Evolutionary conservation across 2,888 invertebrate genomes (phyloP).

Genomic region (Agrotis puta): DNA sequence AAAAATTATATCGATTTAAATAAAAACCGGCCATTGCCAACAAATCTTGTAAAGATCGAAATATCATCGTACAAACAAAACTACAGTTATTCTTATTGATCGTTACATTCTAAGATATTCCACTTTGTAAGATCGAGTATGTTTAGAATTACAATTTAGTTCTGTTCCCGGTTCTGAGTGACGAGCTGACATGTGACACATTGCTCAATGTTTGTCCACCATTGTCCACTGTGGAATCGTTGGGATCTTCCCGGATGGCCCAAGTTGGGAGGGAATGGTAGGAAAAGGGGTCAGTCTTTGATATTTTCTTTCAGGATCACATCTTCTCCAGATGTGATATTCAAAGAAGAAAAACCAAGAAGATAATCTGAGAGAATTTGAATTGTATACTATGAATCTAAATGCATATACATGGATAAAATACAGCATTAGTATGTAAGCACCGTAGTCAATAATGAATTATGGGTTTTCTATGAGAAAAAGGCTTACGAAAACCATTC

Average conservation of each 20-base stretch:
- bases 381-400: no score
- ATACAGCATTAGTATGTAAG: no score
- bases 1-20: neutral
- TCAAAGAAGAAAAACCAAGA: no score
- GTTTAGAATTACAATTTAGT: slow-evolving; percentile 66
- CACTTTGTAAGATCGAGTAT: slow-evolving; percentile 51
- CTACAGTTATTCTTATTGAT: slow-evolving; percentile 47
- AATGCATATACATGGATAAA: no score
- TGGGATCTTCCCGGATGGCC: slow-evolving; percentile 49
- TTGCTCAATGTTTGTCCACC: slow-evolving; percentile 63
- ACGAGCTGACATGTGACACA: slow-evolving; percentile 59
- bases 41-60: neutral
- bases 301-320: no score
- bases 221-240: slow-evolving; percentile 60
- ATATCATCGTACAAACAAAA: neutral
- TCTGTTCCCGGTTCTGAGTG: slow-evolving; percentile 54
- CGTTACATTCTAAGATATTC: slow-evolving; percentile 52
- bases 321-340: no score
- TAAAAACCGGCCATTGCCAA: neutral
- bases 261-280: slow-evolving; percentile 15
- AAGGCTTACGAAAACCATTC: no score
- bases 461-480: no score
- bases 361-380: no score
- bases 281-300: neutral
- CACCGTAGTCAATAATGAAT: no score